These are phyloP conservation scores for Brachionus plicatilis DNA, from an alignment of 1,140 invertebrate genomes.

Conservation along the genomic window DNA sequence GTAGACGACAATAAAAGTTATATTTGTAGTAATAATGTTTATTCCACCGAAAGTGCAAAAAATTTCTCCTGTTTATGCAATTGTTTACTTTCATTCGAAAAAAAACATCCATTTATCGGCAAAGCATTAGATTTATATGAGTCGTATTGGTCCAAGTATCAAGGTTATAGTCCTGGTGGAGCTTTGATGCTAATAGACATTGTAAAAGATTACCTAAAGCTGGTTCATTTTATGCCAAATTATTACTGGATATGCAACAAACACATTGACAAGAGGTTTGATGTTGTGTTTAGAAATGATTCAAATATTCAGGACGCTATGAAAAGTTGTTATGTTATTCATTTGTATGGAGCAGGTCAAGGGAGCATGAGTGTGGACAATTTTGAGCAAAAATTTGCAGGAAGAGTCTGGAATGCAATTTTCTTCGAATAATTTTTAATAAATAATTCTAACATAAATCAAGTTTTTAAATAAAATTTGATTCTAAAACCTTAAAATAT, in stretches of 20 bases:
- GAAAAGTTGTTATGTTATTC: neutral
- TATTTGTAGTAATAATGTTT: neutral
- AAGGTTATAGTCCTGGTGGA: conserved; percentile 4
- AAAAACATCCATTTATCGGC: neutral
- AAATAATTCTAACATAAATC: too few species aligned
- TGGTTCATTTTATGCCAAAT: neutral
- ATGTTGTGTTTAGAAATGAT: neutral
- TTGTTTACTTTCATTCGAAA: neutral
- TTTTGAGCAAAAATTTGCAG: neutral
- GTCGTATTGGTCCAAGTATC: neutral
- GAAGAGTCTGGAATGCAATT: neutral
- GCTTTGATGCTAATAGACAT: neutral
- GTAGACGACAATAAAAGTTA: neutral
- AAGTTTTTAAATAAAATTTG: too few species aligned
- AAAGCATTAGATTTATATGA: neutral
- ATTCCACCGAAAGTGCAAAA: neutral
- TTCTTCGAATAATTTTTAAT: neutral
- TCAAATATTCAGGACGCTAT: neutral
- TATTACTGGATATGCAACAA: neutral
- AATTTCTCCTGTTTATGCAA: conserved; percentile 7
- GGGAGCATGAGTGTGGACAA: neutral
- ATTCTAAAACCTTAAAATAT: too few species aligned
- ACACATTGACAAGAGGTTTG: neutral
- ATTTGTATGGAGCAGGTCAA: neutral
- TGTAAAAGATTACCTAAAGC: neutral